A percentile compares a stretch with the other conserved stretches of the same genome.
These are phyloP conservation scores for Fragum sueziense DNA, from an alignment of 2,888 invertebrate species.

Conservation along the genomic window DNA sequence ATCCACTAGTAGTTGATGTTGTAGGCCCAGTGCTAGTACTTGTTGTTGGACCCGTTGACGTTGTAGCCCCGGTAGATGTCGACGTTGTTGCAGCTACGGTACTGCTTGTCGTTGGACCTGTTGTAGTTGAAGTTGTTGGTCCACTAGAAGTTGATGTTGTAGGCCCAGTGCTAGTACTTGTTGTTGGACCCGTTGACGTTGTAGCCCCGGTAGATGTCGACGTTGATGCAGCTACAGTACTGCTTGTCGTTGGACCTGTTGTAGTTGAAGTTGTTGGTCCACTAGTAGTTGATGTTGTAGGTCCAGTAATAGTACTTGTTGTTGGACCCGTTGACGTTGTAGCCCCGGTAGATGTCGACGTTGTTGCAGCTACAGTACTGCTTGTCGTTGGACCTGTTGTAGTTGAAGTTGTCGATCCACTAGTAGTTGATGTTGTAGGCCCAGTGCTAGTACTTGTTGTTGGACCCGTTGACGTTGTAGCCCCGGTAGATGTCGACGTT, in stretches of 20 bases:
- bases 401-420: neutral
- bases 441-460: neutral
- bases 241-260: constrained; percentile 7
- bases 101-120: constrained; percentile 14
- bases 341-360: neutral
- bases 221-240: neutral
- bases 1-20: neutral
- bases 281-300: constrained; percentile 1
- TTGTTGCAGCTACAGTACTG: constrained; percentile 12
- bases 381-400: constrained; percentile 21
- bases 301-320: neutral
- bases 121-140: constrained; percentile 5
- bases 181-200: constrained; percentile 5
- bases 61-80: neutral
- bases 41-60: neutral
- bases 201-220: neutral
- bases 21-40: neutral
- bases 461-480: constrained; percentile 10
- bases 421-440: neutral
- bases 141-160: constrained; percentile 13
- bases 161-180: neutral
- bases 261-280: neutral
- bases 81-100: constrained; percentile 4
- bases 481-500: neutral
- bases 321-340: neutral